Base-by-base conservation (phyloP, 2,113 vertebrate genomes). In the Antigone vipio region DNA sequence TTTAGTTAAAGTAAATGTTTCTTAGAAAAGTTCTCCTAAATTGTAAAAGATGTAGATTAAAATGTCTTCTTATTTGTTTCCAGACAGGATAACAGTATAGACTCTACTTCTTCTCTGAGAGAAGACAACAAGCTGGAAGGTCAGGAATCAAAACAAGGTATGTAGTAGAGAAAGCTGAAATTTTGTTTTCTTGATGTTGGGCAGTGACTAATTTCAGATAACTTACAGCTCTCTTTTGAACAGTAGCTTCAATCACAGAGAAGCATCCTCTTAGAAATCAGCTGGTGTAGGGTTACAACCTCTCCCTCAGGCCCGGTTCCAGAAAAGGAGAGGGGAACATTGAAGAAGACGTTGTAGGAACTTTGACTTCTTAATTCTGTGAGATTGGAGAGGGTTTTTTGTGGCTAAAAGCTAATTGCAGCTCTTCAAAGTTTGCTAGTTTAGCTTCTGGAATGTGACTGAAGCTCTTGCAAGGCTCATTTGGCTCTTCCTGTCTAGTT, bases 81-180 rank as follows among this genome's bases (percentile, higher is more conserved):
- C 94, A 99, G 99, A 94, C 99, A 99, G 97, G 99, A 99, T 67
- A 98, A 98, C 96, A 98, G 96, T 94, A 89, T 98, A 94, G 99
- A 99, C 94, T 99, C 99, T 67, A 98, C 99, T 67, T 99, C 98
- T 64, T 98, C 98, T 82, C 58, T 98, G 45, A 99, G 98, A 97
- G 99, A 98, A 77, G 97, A 96, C 52, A 96, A 77, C 84, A 98
- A 98, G 88, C 75, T 96, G 30, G 98, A 99, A 94, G 97, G 97
- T 73, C 92, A 98, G 80, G 98, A 99, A 38, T 95, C 96, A 67
- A 99, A 99, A 94, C 98, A 98, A 98, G 99, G 99, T 99, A 98
- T 94, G 96, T 67, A 63, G 86, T 58, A 88, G 24, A 63, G 34
- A 95, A 63, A 64, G 55, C 26, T 72, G 27, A 78, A 96, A 63